Evolutionary conservation across 64 coral and sea anemone genomes (phyloP).

Genomic region (Montipora sp.): DNA sequence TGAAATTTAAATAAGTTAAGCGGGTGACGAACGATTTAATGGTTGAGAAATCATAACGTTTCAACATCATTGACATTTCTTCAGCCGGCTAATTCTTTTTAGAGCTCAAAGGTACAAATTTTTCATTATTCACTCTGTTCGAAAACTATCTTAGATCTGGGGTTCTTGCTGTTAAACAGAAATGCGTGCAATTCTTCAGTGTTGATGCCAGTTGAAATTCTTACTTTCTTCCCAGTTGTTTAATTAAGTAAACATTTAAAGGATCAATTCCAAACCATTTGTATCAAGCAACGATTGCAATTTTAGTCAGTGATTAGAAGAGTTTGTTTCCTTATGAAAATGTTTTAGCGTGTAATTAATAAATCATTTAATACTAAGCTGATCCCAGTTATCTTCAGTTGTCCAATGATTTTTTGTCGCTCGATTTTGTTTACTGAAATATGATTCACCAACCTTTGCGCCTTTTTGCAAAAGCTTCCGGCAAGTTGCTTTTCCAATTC

Average conservation of each 20-base stretch:
- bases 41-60: too few relatives aligned
- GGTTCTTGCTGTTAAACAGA: too few relatives aligned
- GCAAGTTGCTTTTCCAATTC: slow-evolving; percentile 63
- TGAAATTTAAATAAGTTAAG: too few relatives aligned
- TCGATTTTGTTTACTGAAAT: background rate
- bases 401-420: background rate
- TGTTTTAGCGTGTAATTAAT: background rate
- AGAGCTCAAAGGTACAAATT: too few relatives aligned
- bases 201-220: too few relatives aligned
- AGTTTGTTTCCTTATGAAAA: background rate
- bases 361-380: too few relatives aligned
- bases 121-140: too few relatives aligned
- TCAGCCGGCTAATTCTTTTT: background rate
- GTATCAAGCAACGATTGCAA: background rate
- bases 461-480: slow-evolving; percentile 37
- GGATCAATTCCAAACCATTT: background rate
- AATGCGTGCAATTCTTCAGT: too few relatives aligned
- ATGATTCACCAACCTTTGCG: slow-evolving; percentile 54
- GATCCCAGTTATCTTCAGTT: background rate
- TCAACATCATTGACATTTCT: background rate
- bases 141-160: too few relatives aligned
- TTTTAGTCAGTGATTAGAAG: too few relatives aligned
- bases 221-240: background rate
- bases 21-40: too few relatives aligned
- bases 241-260: background rate